A percentile compares a stretch with the other conserved stretches of the same genome.
These are phyloP conservation scores for Drosophila siamana DNA, from an alignment of 2,888 invertebrate genomes.

Conservation along the genomic window DNA sequence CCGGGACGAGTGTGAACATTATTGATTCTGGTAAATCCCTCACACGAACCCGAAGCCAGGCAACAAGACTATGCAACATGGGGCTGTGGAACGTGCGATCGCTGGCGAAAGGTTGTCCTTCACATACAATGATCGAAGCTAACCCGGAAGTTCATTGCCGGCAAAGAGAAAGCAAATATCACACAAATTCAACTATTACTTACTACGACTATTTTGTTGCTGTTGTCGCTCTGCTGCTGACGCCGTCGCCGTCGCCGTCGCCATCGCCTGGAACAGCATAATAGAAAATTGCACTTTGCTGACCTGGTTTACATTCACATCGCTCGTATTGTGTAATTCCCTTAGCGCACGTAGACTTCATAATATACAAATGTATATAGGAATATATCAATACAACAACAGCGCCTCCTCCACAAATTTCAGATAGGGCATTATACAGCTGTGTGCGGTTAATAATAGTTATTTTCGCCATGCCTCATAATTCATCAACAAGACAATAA, in stretches of 20 bases:
- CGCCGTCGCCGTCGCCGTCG: no score
- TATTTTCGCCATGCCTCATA: slow-evolving; percentile 23
- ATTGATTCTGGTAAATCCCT: slow-evolving; percentile 78
- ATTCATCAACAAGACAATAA: slow-evolving; percentile 35
- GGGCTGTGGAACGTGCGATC: slow-evolving; percentile 41
- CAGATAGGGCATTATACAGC: slow-evolving; percentile 4
- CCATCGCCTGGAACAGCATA: background rate
- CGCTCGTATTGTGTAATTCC: slow-evolving; percentile 9
- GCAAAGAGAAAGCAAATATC: slow-evolving; percentile 13
- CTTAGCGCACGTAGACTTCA: slow-evolving; percentile 29
- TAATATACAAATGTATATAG: background rate
- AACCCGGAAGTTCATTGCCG: slow-evolving; percentile 30
- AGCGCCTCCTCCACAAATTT: background rate
- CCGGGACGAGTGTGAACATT: slow-evolving; percentile 36
- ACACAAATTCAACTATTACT: background rate
- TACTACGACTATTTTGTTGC: background rate
- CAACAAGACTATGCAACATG: background rate
- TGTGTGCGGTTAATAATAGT: slow-evolving; percentile 27
- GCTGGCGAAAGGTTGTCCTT: slow-evolving; percentile 62
- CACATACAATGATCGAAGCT: slow-evolving; percentile 29
- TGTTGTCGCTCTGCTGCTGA: no score
- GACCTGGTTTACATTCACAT: slow-evolving; percentile 61
- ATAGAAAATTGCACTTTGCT: slow-evolving; percentile 22
- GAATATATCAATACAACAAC: slow-evolving; percentile 9
- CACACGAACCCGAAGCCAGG: slow-evolving; percentile 41